Base-by-base conservation (phyloP, 2,888 invertebrate genomes). In the Ferrisia virgata region DNA sequence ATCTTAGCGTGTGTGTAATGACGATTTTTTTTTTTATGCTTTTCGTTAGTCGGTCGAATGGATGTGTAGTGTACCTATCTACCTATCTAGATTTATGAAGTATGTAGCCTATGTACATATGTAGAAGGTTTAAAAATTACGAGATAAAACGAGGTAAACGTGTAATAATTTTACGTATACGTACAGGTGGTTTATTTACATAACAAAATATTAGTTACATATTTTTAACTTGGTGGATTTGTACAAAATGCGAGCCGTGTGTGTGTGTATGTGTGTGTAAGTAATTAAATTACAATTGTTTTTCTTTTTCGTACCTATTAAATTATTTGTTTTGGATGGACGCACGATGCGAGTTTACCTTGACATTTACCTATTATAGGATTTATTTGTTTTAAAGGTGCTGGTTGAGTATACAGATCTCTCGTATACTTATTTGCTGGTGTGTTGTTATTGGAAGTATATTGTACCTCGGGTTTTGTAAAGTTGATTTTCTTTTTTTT, bases 231-330 rank as follows among this genome's bases (percentile, higher is more conserved):
- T 31, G n/a, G n/a, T n/a, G n/a, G n/a, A n/a, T n/a, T n/a, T n/a
- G n/a, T n/a, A n/a, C n/a, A n/a, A n/a, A n/a, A n/a, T n/a, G n/a
- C n/a, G n/a, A n/a, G n/a, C n/a, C n/a, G n/a, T n/a, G n/a, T n/a
- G n/a, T n/a, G n/a, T n/a, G n/a, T n/a, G n/a, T n/a, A n/a, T n/a
- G n/a, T n/a, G n/a, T n/a, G n/a, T 18, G 36, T 33, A 53, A 36
- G 31, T 76, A 76, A 76, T 76, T 76, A 36, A 76, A 76, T 76
- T 76, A 76, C 72, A 9, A 76, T 76, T 76, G n/a, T 76, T 36
- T 72, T 76, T 76, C 15, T 64, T 28, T 13, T 31, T 15, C 28
- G 11, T 47, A n/a, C n/a, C 5, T 53, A 53, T 53, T 53, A 53
- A 53, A 31, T 64, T 64, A 64, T 64, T 64, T 64, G 28, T 64